Evolutionary conservation across 2,113 vertebrate species (phyloP).

Genomic region (Xyliphius kryptos): DNA sequence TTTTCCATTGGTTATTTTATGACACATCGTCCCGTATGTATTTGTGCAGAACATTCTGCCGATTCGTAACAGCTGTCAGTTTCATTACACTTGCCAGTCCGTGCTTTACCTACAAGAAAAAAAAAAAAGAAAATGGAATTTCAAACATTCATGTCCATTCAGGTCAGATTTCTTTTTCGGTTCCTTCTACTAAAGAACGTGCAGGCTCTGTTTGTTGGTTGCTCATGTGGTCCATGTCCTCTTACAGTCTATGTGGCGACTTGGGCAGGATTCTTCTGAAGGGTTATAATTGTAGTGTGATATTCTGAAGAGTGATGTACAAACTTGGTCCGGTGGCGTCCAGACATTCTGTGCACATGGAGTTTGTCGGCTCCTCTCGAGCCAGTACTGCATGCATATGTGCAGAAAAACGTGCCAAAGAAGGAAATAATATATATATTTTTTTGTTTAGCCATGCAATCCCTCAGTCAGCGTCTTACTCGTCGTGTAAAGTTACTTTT

Average conservation of each 20-base stretch:
- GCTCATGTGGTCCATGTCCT: not conserved
- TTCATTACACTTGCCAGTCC: not conserved
- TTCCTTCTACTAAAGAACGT: too few species aligned
- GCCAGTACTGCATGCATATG: slow-evolving; percentile 45
- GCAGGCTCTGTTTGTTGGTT: not conserved
- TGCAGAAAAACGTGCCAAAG: slow-evolving; percentile 42
- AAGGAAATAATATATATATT: slow-evolving; percentile 25
- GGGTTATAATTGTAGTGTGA: slow-evolving; percentile 34
- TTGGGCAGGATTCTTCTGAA: slow-evolving; percentile 13
- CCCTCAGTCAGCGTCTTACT: slow-evolving; percentile 24
- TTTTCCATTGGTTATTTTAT: slow-evolving; percentile 22
- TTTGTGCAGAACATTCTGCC: too few species aligned
- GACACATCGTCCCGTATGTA: slow-evolving; percentile 31
- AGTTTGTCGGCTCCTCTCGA: slow-evolving; percentile 31
- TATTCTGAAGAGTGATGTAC: too few species aligned
- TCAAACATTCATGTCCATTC: too few species aligned
- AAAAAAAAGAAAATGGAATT: too few species aligned
- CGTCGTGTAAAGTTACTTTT: slow-evolving; percentile 13
- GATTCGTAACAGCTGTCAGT: slow-evolving; percentile 26
- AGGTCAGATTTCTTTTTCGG: too few species aligned
- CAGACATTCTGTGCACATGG: slow-evolving; percentile 37
- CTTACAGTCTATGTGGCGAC: not conserved
- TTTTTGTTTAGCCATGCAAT: slow-evolving; percentile 30
- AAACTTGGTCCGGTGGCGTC: slow-evolving; percentile 23
- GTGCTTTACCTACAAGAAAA: too few species aligned